Evolutionary conservation across 2,888 invertebrate genomes (phyloP).

Genomic region (Spisula solida): DNA sequence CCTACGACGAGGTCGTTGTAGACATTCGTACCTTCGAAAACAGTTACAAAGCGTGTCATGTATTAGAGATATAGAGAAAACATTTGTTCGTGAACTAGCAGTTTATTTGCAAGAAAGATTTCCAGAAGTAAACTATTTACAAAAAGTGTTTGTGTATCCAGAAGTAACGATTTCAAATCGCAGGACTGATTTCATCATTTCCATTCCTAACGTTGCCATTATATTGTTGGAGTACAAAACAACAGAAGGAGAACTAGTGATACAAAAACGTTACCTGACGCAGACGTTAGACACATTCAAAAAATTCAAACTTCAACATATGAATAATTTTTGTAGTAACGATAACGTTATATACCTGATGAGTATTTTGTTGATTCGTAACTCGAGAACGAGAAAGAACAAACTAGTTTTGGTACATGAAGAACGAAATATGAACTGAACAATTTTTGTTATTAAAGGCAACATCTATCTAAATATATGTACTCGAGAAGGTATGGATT

Average conservation of each 20-base stretch:
- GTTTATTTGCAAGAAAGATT: not conserved
- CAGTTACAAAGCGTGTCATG: not conserved
- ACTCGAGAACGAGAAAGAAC: conserved; percentile 24
- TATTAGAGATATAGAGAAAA: not conserved
- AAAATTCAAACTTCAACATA: conserved; percentile 20
- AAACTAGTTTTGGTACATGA: not conserved
- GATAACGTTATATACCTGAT: not conserved
- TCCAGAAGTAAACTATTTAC: not conserved
- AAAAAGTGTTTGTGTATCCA: not conserved
- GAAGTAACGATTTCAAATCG: conserved; percentile 27
- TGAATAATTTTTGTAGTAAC: not conserved
- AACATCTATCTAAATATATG: not conserved
- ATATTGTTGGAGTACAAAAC: conserved; percentile 35
- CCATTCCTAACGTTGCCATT: conserved; percentile 21
- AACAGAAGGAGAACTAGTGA: not conserved
- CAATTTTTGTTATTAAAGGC: not conserved
- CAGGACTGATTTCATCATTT: conserved; percentile 25
- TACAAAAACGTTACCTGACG: not conserved
- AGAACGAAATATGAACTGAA: not conserved
- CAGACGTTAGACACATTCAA: conserved; percentile 16
- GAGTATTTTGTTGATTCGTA: conserved; percentile 30
- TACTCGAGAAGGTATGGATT: not conserved
- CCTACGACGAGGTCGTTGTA: not conserved
- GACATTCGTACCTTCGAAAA: not conserved
- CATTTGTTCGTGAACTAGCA: not conserved